Base-by-base conservation (phyloP, 2,888 invertebrate genomes). In the Hoplodrina blanda region DNA sequence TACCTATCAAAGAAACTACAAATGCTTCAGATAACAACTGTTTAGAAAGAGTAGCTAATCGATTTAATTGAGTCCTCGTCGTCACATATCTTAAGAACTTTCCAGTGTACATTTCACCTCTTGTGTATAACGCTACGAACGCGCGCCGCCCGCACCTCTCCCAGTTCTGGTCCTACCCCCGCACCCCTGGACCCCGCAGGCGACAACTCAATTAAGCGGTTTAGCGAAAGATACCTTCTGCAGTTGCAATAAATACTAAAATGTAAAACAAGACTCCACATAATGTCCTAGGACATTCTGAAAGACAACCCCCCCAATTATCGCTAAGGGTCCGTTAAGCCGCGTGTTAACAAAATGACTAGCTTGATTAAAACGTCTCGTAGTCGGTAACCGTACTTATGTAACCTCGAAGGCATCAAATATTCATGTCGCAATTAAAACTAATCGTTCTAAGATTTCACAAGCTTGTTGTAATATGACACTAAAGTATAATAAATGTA, bases 391-490 rank as follows among this genome's bases (percentile, higher is more conserved):
- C 53, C 20, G 25, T 46, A 8, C 64, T 62, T 59, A 53, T 17
- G 19, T 63, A 59, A 64, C 61, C 46, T 46, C 41, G 41, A 10
- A 30, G 41, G 37, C 57, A 46, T 73, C 52, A 71, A 69, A 67
- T 76, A 80, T 72, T 80, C 62, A 80, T 63, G 44, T 59, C 65
- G 19, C 61, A 72, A 74, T 76, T 72, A 65, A 76, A 71, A 70
- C 57, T 80, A 73, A 71, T 77, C 53, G 30, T 44, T 30, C 33
- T 74, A 62, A 49, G 50, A 72, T 80, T 80, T 69, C 72, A 66
- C 30, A 10, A 56, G 46, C 37, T 49, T 44, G 41, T 33, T 10
- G 71, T 63, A 61, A 71, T 55, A 13, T 17, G 68, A 82, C n/a
- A 66, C 59, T 59, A 25, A 33, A 5, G 33, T 17, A 56, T 30